A percentile compares a stretch with the other conserved stretches of the same genome.
Conservation (phyloP, 1,140 invertebrate species). For the Drosophila ironensis region DNA sequence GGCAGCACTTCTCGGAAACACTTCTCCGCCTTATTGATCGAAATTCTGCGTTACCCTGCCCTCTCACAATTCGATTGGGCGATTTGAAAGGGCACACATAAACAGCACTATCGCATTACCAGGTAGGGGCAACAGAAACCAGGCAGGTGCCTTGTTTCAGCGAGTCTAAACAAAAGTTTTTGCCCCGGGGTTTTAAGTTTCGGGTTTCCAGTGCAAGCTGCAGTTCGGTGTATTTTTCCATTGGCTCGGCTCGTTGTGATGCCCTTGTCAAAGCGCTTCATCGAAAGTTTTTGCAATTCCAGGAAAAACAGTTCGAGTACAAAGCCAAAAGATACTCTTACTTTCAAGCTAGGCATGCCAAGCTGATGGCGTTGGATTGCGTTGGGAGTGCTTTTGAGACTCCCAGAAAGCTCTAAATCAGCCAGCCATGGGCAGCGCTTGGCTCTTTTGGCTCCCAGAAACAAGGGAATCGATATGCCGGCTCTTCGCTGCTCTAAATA, state of each 20-base stretch:
- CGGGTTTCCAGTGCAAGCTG: conserved; percentile 38
- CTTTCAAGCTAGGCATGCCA: too few relatives aligned
- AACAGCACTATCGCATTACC: conserved; percentile 40
- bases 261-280: conserved; percentile 2
- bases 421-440: too few relatives aligned
- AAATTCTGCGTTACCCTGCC: conserved; percentile 1
- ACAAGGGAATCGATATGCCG: too few relatives aligned
- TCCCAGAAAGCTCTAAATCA: too few relatives aligned
- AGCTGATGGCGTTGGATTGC: too few relatives aligned
- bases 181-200: conserved; percentile 1
- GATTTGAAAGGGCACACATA: conserved; percentile 37
- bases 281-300: neutral
- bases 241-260: neutral
- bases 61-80: conserved; percentile 24
- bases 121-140: neutral
- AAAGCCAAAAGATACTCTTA: neutral
- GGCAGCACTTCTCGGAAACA: conserved; percentile 1
- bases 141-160: conserved; percentile 49
- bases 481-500: too few relatives aligned
- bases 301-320: neutral
- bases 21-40: conserved; percentile 32
- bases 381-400: too few relatives aligned
- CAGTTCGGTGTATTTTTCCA: conserved; percentile 10
- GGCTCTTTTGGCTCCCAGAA: too few relatives aligned
- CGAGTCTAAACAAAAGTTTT: conserved; percentile 33